These are phyloP conservation scores for Fulmarus glacialis DNA, from an alignment of 2,113 vertebrate species.

Conservation along the genomic window DNA sequence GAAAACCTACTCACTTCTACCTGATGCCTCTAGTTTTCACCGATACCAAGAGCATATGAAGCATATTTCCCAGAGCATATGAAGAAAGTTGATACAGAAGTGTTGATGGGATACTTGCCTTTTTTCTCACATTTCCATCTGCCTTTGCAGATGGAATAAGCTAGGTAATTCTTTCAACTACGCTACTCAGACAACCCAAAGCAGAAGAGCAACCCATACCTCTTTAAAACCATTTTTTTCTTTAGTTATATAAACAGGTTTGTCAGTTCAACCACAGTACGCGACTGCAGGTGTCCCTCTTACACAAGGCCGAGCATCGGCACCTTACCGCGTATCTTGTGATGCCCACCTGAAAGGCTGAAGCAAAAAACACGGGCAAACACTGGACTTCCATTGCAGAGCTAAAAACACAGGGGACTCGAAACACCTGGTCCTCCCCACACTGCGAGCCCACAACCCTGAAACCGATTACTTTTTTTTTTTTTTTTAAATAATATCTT, in stretches of 20 bases:
- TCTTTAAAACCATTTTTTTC: background rate
- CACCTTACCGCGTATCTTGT: background rate
- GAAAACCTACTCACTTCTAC: background rate
- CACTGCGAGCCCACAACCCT: background rate
- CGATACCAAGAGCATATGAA: background rate
- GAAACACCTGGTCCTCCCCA: background rate
- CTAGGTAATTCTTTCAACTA: background rate
- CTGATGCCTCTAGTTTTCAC: background rate
- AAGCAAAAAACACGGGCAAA: background rate
- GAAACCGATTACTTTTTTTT: background rate
- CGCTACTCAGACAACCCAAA: background rate
- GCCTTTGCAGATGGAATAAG: background rate
- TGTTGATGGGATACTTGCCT: accelerated
- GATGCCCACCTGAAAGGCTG: background rate
- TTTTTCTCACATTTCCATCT: background rate
- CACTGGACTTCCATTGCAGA: accelerated
- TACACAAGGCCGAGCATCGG: background rate
- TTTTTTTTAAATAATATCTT: no score
- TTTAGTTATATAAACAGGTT: background rate
- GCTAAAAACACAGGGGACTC: background rate
- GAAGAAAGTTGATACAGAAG: background rate
- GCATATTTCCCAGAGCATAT: accelerated
- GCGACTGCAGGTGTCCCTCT: background rate
- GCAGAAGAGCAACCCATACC: accelerated
- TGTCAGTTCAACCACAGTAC: background rate